Base-by-base conservation (phyloP, 2,113 vertebrate species). In the Oryzias celebensis region DNA sequence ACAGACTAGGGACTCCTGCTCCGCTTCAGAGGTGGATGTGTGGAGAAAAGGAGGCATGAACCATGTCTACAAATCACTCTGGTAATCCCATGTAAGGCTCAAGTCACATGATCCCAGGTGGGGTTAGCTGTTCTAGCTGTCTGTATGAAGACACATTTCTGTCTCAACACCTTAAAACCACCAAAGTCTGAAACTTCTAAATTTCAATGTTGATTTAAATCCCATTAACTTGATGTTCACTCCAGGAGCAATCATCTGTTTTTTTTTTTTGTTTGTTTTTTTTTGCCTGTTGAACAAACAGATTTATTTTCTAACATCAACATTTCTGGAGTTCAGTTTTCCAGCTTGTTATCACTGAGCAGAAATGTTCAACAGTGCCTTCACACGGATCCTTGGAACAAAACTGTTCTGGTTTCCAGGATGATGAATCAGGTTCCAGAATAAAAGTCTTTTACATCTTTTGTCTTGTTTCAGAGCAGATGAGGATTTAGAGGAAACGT, bases 291-390 rank as follows among this genome's bases (percentile, higher is more conserved):
- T 85, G 82, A 70, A 78, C 75, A 45, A 76, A 52, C 65, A 52
- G 31, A 28, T 74, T 58, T 73, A n/a, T 26, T 24, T 46, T 28
- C 47, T 31, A 26, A 50, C 57, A 3, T 65, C 64, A 69, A 53
- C 62, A 13, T 55, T 3, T n/a, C 61, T 16, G 46, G 69, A 43
- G 62, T 53, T 73, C 52, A 60, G 45, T 58, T 59, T 49, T 47
- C 16, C 47, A 20, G 44, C 24, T 13, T 51, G 52, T 63, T 7
- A 80, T 60, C 78, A 47, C 66, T 75, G 82, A 85, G 73, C 78
- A 88, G 78, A 87, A 84, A 81, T 68, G 82, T 87, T 87, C 78
- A 61, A 71, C 82, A 84, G 88, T 89, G 88, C 86, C 88, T 87
- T 88, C 74, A 45, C 58, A 68, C 62, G 50, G 12, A 42, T 71